Evolutionary conservation across 2,888 invertebrate genomes (phyloP).

Genomic region (Cosmia trapezina): DNA sequence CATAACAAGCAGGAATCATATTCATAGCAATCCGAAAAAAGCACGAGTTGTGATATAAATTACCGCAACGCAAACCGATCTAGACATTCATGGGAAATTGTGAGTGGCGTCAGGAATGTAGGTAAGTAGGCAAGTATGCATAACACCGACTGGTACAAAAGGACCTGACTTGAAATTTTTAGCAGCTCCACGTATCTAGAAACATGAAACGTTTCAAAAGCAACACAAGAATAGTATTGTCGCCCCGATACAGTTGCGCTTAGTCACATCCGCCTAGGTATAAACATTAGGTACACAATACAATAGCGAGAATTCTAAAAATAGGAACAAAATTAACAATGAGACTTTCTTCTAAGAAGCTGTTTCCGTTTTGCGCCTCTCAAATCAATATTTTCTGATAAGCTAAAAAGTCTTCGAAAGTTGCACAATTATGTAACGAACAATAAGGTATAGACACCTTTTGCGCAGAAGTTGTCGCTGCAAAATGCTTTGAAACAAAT

Average conservation of each 20-base stretch:
- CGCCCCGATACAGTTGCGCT: slow-evolving; percentile 77
- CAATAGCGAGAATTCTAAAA: slow-evolving; percentile 74
- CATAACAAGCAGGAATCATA: neutral
- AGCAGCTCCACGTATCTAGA: slow-evolving; percentile 58
- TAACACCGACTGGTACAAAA: slow-evolving; percentile 43
- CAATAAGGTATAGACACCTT: too few relatives aligned
- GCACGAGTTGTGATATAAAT: neutral
- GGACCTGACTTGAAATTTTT: slow-evolving; percentile 49
- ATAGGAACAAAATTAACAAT: slow-evolving; percentile 72
- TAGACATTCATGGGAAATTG: slow-evolving; percentile 31
- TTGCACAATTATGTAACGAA: neutral
- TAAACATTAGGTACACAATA: slow-evolving; percentile 71
- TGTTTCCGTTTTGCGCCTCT: slow-evolving; percentile 49
- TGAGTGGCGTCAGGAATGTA: slow-evolving; percentile 30
- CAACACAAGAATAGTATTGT: slow-evolving; percentile 80
- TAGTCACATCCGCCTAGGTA: slow-evolving; percentile 78
- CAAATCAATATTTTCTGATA: slow-evolving; percentile 43
- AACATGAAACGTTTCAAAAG: slow-evolving; percentile 67
- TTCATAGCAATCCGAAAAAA: neutral
- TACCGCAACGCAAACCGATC: slow-evolving; percentile 15
- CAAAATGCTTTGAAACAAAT: neutral
- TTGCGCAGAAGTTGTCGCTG: neutral
- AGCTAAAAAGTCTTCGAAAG: slow-evolving; percentile 8
- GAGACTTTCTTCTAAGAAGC: slow-evolving; percentile 71
- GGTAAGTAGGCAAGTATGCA: slow-evolving; percentile 16